A percentile compares a stretch with the other conserved stretches of the same genome.
Conservation (phyloP, 2,888 invertebrate genomes). For the Abscondita cerata region DNA sequence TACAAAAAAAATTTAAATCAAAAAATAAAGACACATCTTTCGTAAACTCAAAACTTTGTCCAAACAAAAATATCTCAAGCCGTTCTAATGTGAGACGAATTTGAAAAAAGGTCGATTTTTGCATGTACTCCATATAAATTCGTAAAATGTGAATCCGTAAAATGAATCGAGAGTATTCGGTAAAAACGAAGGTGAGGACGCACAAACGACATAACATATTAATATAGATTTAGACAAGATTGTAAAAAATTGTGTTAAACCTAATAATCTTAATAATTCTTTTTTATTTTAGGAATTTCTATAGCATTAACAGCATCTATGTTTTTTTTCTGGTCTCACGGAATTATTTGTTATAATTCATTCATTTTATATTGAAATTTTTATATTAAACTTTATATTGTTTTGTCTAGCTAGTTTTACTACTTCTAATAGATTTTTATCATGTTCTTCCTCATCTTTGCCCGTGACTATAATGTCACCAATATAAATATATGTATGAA, state of each 20-base stretch:
- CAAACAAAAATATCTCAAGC: no score
- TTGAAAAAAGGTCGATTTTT: no score
- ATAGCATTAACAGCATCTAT: slow-evolving; percentile 28
- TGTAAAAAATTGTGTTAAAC: slow-evolving; percentile 38
- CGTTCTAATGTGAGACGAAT: no score
- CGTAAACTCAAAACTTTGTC: no score
- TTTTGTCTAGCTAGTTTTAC: not conserved
- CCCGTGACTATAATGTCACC: not conserved
- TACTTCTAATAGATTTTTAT: not conserved
- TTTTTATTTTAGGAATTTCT: slow-evolving; percentile 28
- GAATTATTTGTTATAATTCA: slow-evolving; percentile 22
- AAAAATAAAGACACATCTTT: no score
- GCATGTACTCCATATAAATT: no score
- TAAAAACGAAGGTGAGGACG: no score
- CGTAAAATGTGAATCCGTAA: no score
- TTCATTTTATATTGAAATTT: slow-evolving; percentile 10
- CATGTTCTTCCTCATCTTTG: not conserved
- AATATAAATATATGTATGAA: not conserved
- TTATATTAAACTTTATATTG: not conserved
- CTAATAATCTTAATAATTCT: slow-evolving; percentile 32
- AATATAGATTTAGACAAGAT: no score
- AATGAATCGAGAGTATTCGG: no score
- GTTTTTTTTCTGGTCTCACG: slow-evolving; percentile 27
- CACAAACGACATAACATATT: no score
- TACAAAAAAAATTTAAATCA: no score